phyloP scores from a whole-genome alignment of 1,140 invertebrate species.

The Orchesella cincta region DNA sequence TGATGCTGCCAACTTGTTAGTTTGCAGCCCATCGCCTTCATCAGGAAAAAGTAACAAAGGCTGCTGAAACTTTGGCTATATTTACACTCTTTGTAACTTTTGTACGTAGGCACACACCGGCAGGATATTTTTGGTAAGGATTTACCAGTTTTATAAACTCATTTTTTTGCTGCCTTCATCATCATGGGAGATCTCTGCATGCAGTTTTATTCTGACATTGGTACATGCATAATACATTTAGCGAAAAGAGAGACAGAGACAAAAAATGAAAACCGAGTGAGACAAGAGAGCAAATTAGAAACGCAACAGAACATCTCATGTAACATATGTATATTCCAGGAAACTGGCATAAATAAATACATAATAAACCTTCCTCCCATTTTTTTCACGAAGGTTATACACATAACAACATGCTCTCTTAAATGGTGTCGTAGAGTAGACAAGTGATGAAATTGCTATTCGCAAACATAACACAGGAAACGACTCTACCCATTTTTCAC shows the following conservation, averaged over 20 bases:
- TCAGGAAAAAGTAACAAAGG: neutral
- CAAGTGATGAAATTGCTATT: constrained; percentile 19
- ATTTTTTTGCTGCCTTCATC: neutral
- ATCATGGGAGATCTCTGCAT: constrained; percentile 13
- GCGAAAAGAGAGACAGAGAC: neutral
- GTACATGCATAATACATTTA: too few species aligned
- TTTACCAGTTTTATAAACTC: neutral
- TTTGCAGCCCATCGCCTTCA: neutral
- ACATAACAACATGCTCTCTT: neutral
- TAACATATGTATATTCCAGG: constrained; percentile 21
- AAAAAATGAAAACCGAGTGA: neutral
- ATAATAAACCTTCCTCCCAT: neutral
- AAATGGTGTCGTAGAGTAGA: neutral
- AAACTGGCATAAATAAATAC: constrained; percentile 21
- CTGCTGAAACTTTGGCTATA: too few species aligned
- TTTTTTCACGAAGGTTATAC: neutral
- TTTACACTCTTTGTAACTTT: neutral
- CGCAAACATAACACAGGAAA: constrained; percentile 15
- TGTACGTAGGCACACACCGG: too few species aligned
- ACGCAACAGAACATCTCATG: constrained; percentile 11
- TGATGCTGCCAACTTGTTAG: neutral
- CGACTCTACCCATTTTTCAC: constrained; percentile 12
- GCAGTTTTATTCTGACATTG: neutral
- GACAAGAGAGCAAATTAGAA: constrained; percentile 15
- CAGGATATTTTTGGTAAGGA: constrained; percentile 2